Evolutionary conservation across 1,140 invertebrate genomes (phyloP).

Genomic region (Solenopsis invicta): DNA sequence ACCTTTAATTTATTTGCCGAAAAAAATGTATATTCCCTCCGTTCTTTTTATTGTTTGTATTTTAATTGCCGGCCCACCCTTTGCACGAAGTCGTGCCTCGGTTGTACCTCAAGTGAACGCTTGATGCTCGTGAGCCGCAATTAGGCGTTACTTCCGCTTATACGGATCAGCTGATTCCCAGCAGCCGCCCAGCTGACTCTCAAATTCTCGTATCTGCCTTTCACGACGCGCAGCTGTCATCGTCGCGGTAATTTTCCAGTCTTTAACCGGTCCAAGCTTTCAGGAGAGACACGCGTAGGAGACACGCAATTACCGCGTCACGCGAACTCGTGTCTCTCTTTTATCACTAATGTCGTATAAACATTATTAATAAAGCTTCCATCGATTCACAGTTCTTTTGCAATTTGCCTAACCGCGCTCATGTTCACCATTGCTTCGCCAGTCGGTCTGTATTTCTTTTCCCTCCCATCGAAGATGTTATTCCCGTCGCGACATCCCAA

Average conservation of each 20-base stretch:
- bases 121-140: neutral
- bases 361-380: neutral
- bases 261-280: conserved; percentile 23
- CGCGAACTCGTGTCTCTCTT: conserved; percentile 8
- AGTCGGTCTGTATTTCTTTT: neutral
- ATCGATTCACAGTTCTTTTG: neutral
- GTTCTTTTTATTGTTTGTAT: neutral
- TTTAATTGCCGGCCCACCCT: neutral
- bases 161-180: conserved; percentile 74
- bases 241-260: conserved; percentile 64
- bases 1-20: neutral
- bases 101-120: neutral
- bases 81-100: neutral
- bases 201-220: conserved; percentile 53
- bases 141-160: conserved; percentile 31
- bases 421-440: neutral
- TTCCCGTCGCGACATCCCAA: neutral
- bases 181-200: conserved; percentile 67
- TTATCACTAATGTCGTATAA: conserved; percentile 14
- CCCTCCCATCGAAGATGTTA: neutral
- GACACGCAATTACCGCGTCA: conserved; percentile 14
- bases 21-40: neutral
- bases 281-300: too few species aligned
- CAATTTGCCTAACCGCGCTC: neutral
- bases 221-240: conserved; percentile 27